phyloP scores from a whole-genome alignment of 2,888 invertebrate species.

The Neoscelio sp. region DNA sequence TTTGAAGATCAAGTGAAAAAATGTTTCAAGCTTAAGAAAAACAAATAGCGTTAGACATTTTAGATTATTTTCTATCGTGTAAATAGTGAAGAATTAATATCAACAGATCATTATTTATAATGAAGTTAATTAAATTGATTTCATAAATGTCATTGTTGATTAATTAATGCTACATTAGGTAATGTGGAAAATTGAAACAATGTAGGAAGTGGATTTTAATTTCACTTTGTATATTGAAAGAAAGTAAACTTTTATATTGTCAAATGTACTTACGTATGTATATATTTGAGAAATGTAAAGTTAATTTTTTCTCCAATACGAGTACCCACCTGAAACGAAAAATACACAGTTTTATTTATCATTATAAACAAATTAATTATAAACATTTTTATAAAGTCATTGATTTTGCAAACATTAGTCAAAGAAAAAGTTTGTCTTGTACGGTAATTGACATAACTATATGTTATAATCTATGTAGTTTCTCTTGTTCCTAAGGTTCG shows the following conservation, averaged over 20 bases:
- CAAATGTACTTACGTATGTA: conserved; percentile 1
- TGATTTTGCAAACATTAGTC: neutral
- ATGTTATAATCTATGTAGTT: conserved; percentile 48
- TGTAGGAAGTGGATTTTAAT: neutral
- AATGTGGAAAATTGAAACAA: conserved; percentile 2
- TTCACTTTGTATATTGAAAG: no score
- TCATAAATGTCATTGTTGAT: neutral
- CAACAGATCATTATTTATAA: neutral
- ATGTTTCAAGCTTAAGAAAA: no score
- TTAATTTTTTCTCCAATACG: no score
- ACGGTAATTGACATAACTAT: conserved; percentile 48
- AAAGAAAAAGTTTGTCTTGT: conserved; percentile 14
- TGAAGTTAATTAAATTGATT: neutral
- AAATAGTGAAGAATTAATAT: no score
- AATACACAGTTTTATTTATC: neutral
- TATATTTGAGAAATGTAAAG: neutral
- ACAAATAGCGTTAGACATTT: no score
- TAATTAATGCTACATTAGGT: neutral
- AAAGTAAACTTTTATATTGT: no score
- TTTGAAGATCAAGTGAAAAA: neutral
- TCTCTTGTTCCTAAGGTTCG: conserved; percentile 37
- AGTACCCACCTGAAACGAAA: conserved; percentile 33
- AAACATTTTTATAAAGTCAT: conserved; percentile 14
- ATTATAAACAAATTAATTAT: neutral
- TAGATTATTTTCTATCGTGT: no score